phyloP scores from a whole-genome alignment of 2,113 vertebrate genomes.

The Callipepla californica region DNA sequence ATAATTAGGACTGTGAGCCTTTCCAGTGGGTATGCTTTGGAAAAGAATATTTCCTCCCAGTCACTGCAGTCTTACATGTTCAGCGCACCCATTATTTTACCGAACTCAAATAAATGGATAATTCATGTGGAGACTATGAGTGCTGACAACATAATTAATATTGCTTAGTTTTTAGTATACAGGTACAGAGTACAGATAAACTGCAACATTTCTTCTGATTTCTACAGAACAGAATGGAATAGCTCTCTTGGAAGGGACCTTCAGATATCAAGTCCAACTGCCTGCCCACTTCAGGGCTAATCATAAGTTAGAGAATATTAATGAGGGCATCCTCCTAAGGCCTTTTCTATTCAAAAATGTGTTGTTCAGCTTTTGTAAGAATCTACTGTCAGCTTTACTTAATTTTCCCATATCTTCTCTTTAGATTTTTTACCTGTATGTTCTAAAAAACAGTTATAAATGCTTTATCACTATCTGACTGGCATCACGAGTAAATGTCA shows the following conservation, averaged over 20 bases:
- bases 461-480: neutral
- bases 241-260: neutral
- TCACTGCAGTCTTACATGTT: neutral
- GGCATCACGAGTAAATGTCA: neutral
- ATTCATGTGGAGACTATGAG: neutral
- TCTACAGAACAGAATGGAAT: neutral
- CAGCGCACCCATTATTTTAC: neutral
- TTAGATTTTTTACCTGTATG: neutral
- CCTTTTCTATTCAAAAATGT: neutral
- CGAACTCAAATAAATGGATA: conserved; percentile 17
- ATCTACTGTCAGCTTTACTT: neutral
- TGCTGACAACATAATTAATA: conserved; percentile 35
- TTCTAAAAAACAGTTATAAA: neutral
- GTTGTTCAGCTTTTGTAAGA: neutral
- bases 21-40: neutral
- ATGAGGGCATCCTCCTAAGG: neutral
- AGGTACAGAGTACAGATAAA: neutral
- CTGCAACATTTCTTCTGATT: neutral
- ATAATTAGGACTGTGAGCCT: neutral
- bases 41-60: neutral
- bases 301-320: neutral
- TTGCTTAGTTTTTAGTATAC: neutral
- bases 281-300: neutral
- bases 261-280: neutral
- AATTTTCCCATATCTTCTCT: neutral